Base-by-base conservation (phyloP, 1,140 invertebrate genomes). In the Protaetia brevitarsis region DNA sequence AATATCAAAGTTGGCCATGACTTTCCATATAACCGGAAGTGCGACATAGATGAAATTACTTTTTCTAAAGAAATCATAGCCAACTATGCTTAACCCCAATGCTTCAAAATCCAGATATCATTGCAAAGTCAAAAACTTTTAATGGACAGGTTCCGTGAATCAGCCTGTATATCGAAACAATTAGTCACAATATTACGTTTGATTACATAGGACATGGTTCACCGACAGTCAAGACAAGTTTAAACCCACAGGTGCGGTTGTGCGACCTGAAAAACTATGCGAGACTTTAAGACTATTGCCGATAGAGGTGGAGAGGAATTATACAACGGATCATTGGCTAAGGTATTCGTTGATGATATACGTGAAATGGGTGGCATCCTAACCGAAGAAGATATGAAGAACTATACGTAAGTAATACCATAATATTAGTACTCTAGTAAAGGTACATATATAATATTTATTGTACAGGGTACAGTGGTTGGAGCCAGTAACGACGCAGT, bases 301-400 rank as follows among this genome's bases (percentile, higher is more conserved):
- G 78, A 86, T 64, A 86, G 86, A 66, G 90, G 89, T n/a, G 88
- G 87, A 0, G 78, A 87, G 45, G 87, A 87, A 69, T 83, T 96
- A 21, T 95, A 96, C 74, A 90, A 88, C 73, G 93, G 94, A 0
- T 82, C 79, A 0, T 72, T 96, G 31, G 84, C 89, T 0, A 78
- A 83, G 16, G 76, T 83, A n/a, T 82, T 97, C 27, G 73, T 89
- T 0, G 78, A 88, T 16, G 94, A 96, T 79, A 74, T 96, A 0
- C 76, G 86, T 60, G 82, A 87, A 23, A 77, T 82, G 8, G 89
- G 89, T 10, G 88, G 89, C 37, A 88, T 94, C 56, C 85, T 95
- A 8, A 90, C 86, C 0, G 78, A 82, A 64, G 81, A 90, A 70
- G 94, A 96, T 79, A 80, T 96, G 31, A 79, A 80, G 13, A 77